phyloP scores from a whole-genome alignment of 2,888 invertebrate genomes.

The Cephus pygmeus region DNA sequence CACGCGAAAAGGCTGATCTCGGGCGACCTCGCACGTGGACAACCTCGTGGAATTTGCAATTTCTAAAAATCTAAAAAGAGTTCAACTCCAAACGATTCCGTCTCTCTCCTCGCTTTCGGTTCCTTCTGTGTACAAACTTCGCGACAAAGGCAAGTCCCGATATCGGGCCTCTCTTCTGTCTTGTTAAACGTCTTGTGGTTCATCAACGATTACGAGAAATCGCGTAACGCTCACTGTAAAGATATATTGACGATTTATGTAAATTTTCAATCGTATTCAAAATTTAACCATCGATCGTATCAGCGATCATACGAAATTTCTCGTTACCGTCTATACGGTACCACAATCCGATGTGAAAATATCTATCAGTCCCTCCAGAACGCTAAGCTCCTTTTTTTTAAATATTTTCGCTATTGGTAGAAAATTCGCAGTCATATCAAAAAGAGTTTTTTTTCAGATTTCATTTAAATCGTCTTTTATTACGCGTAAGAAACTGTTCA shows the following conservation, averaged over 20 bases:
- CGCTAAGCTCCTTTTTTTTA: conserved; percentile 28
- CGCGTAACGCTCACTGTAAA: background rate
- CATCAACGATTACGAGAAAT: background rate
- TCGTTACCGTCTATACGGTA: background rate
- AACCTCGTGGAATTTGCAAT: conserved; percentile 1
- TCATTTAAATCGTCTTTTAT: conserved; percentile 27
- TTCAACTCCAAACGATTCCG: background rate
- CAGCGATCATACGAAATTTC: background rate
- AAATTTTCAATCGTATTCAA: background rate
- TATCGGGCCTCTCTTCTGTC: conserved; percentile 23
- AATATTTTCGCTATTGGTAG: conserved; percentile 43
- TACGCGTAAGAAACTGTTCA: conserved; percentile 7
- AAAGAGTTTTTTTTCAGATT: conserved; percentile 42
- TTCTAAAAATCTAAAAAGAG: conserved; percentile 10
- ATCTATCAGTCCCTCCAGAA: conserved; percentile 36
- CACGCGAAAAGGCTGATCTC: background rate
- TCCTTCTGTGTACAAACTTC: background rate
- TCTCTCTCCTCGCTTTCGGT: background rate
- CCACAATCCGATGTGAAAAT: conserved; percentile 14
- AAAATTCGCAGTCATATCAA: conserved; percentile 63
- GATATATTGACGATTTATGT: background rate
- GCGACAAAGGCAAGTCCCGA: background rate
- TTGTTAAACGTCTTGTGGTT: conserved; percentile 58
- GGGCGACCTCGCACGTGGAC: conserved; percentile 3
- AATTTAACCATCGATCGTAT: background rate